Percentiles rank a stretch among this genome's conserved stretches.
phyloP scores from a whole-genome alignment of 2,113 vertebrate genomes.

The Ibidorhyncha struthersii region DNA sequence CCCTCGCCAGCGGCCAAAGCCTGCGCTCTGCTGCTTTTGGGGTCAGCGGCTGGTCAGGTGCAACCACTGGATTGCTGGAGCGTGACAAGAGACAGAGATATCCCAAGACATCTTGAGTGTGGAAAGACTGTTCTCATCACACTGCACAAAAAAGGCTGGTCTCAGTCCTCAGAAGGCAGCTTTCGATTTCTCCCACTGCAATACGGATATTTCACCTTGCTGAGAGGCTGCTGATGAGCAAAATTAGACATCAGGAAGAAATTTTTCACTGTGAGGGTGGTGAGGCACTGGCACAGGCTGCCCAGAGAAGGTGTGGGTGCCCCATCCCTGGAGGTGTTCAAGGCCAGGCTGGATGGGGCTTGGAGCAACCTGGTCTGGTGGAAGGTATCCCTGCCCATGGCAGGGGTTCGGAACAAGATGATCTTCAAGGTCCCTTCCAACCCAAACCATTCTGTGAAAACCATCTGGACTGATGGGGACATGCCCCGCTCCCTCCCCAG shows the following conservation, averaged over 20 bases:
- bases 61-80: neutral
- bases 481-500: neutral
- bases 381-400: neutral
- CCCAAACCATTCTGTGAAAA: neutral
- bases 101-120: neutral
- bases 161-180: neutral
- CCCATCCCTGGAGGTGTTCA: neutral
- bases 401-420: neutral
- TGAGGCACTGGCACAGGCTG: neutral
- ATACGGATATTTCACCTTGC: rapidly evolving
- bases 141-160: neutral
- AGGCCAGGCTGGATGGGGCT: neutral
- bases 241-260: neutral
- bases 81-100: neutral
- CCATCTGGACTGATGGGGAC: rapidly evolving
- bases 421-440: neutral
- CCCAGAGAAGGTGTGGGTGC: neutral
- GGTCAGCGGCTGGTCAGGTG: neutral
- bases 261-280: neutral
- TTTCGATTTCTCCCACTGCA: neutral
- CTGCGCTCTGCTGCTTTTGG: rapidly evolving
- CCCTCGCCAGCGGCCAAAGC: neutral
- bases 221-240: neutral
- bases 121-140: too few species aligned
- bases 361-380: neutral